A percentile compares a stretch with the other conserved stretches of the same genome.
These are phyloP conservation scores for Drosophila monieri DNA, from an alignment of 2,888 invertebrate species.

Conservation along the genomic window DNA sequence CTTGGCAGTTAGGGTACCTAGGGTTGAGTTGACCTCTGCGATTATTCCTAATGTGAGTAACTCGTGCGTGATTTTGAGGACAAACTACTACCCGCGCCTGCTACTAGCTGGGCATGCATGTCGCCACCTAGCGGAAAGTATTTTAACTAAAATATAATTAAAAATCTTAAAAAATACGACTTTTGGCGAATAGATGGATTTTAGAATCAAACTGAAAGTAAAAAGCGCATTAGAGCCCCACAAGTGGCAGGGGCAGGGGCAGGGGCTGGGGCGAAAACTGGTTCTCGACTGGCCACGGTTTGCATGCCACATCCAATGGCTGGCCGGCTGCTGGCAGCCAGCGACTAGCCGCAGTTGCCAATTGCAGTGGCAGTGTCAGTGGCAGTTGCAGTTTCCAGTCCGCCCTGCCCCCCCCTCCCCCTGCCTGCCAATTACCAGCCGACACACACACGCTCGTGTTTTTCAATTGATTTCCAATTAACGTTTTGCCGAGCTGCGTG, in stretches of 20 bases:
- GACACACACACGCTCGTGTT: slow-evolving; percentile 33
- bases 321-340: slow-evolving; percentile 13
- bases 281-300: slow-evolving; percentile 54
- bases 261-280: slow-evolving; percentile 45
- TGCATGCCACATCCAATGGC: slow-evolving; percentile 62
- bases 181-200: background rate
- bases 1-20: no score
- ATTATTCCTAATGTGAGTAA: no score
- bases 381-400: slow-evolving; percentile 8
- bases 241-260: background rate
- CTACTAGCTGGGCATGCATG: no score
- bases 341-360: slow-evolving; percentile 46
- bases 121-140: no score
- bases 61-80: no score
- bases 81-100: no score
- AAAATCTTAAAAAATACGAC: no score
- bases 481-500: slow-evolving; percentile 46
- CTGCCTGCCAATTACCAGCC: slow-evolving; percentile 39
- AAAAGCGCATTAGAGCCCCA: background rate
- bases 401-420: background rate
- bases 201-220: background rate
- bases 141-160: no score
- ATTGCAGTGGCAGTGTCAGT: slow-evolving; percentile 13
- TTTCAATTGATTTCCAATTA: slow-evolving; percentile 76
- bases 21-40: no score